Conservation (phyloP, 2,113 vertebrate genomes). For the Bubo scandiacus region DNA sequence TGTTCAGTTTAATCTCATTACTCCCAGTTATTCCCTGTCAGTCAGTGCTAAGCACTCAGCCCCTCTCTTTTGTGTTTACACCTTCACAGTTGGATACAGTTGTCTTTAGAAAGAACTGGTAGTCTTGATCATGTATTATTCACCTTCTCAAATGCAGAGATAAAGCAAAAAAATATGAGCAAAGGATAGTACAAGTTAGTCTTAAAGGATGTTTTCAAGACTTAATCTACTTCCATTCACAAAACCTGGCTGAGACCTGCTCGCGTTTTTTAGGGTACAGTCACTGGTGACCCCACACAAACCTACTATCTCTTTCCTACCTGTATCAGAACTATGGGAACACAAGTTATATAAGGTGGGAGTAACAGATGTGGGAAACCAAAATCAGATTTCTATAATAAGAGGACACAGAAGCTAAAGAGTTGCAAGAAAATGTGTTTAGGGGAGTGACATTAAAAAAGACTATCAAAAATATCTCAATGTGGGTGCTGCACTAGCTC, state of each 20-base stretch:
- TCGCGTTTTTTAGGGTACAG: neutral
- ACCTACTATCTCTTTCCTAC: neutral
- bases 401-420: neutral
- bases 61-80: slow-evolving; percentile 30
- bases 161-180: neutral
- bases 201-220: neutral
- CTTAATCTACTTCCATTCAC: neutral
- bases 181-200: neutral
- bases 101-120: neutral
- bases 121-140: neutral
- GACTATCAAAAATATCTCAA: slow-evolving; percentile 9
- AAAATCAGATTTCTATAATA: slow-evolving; percentile 9
- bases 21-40: slow-evolving; percentile 22
- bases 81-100: neutral
- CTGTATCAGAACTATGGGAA: neutral
- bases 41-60: neutral
- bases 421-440: slow-evolving; percentile 1
- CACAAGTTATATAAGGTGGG: neutral
- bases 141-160: neutral
- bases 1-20: slow-evolving; percentile 69
- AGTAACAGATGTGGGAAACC: neutral
- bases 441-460: slow-evolving; percentile 1
- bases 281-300: neutral
- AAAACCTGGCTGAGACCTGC: neutral
- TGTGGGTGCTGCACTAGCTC: slow-evolving; percentile 4